Conservation (phyloP, 2,888 invertebrate genomes). For the Steromphala cineraria region DNA sequence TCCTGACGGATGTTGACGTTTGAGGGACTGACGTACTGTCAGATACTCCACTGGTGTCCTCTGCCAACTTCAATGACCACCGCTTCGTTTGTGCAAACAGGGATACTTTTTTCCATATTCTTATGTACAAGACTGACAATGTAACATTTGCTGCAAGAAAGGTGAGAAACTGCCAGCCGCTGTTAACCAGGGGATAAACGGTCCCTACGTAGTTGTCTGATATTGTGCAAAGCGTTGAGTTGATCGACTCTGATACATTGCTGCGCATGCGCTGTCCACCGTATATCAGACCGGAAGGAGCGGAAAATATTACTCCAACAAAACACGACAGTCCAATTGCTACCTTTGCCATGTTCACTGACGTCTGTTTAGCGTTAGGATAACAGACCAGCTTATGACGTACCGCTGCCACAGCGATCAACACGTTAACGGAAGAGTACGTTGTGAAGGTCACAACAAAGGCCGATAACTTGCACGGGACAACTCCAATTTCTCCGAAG, state of each 20-base stretch:
- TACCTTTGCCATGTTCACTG: slow-evolving; percentile 12
- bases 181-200: slow-evolving; percentile 41
- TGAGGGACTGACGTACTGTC: too few relatives aligned
- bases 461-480: background rate
- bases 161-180: slow-evolving; percentile 26
- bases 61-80: background rate
- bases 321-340: slow-evolving; percentile 20
- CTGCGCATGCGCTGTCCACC: background rate
- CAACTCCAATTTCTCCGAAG: background rate
- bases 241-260: slow-evolving; percentile 24
- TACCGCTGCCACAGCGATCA: slow-evolving; percentile 30
- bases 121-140: slow-evolving; percentile 22
- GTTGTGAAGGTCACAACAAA: slow-evolving; percentile 5
- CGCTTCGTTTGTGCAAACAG: background rate
- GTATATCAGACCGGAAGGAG: slow-evolving; percentile 28
- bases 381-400: slow-evolving; percentile 32
- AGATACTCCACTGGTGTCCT: background rate
- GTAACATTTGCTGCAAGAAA: slow-evolving; percentile 23
- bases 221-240: slow-evolving; percentile 52
- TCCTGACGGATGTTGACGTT: background rate
- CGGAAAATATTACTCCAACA: slow-evolving; percentile 9
- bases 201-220: slow-evolving; percentile 43
- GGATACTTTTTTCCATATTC: background rate
- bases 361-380: slow-evolving; percentile 17
- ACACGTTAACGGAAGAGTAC: slow-evolving; percentile 21